Evolutionary conservation across 2,888 invertebrate genomes (phyloP).

Genomic region (Yponomeuta sedellus): DNA sequence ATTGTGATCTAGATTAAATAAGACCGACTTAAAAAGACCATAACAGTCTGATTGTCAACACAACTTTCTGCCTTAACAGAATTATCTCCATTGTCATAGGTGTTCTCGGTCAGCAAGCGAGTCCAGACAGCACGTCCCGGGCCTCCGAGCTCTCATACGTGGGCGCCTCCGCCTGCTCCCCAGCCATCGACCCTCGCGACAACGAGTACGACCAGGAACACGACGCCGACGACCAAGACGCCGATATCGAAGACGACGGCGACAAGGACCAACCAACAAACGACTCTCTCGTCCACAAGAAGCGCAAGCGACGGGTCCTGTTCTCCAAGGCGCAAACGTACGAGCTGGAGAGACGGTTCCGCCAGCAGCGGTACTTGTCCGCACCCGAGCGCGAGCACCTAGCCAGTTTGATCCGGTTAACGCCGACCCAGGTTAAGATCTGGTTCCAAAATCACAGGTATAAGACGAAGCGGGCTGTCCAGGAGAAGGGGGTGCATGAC

Average conservation of each 20-base stretch:
- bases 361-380: conserved; percentile 96
- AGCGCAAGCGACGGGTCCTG: conserved; percentile 95
- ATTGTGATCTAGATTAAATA: no score
- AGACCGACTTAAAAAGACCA: no score
- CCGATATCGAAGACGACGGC: conserved; percentile 73
- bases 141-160: conserved; percentile 84
- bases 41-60: neutral
- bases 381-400: conserved; percentile 98
- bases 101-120: conserved; percentile 81
- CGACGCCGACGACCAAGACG: conserved; percentile 76
- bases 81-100: conserved; percentile 46
- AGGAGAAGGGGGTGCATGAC: conserved; percentile 90
- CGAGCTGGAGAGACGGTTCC: conserved; percentile 94
- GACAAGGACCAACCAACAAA: conserved; percentile 49
- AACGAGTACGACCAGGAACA: conserved; percentile 50
- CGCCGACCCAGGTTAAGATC: conserved; percentile 98
- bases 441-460: conserved; percentile 99
- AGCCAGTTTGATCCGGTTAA: conserved; percentile 94
- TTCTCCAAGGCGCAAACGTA: conserved; percentile 99
- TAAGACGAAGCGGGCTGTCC: conserved; percentile 98
- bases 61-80: neutral
- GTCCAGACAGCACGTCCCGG: conserved; percentile 91
- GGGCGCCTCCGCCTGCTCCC: conserved; percentile 57
- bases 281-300: conserved; percentile 82
- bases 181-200: conserved; percentile 52